Conservation (phyloP, 2,797 vertebrate genomes). For the Gymnoscopelus braueri region DNA sequence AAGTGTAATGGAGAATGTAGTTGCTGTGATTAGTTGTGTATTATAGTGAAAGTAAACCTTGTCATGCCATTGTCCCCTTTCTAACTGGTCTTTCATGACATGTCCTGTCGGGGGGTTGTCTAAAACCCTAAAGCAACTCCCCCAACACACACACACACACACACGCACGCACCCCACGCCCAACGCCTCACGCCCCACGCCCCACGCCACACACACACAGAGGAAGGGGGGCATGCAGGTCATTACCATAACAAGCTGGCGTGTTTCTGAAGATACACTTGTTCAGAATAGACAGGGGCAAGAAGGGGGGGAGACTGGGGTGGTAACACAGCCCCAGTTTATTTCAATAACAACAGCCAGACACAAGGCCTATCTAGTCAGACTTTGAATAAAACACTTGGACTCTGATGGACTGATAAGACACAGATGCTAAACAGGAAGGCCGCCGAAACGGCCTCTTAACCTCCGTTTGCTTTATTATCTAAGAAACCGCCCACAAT, state of each 20-base stretch:
- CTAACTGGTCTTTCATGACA: slow-evolving; percentile 49
- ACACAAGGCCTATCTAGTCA: slow-evolving; percentile 81
- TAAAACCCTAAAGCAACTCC: slow-evolving; percentile 55
- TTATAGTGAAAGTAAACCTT: slow-evolving; percentile 38
- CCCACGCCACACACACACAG: slow-evolving; percentile 73
- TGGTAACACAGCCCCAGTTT: slow-evolving; percentile 71
- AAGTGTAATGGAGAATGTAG: neutral
- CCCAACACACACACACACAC: slow-evolving; percentile 40
- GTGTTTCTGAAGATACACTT: slow-evolving; percentile 97
- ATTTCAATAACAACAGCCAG: slow-evolving; percentile 87
- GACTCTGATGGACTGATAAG: slow-evolving; percentile 82
- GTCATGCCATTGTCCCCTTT: slow-evolving; percentile 50
- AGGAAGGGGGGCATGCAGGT: slow-evolving; percentile 81
- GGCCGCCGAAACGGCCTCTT: slow-evolving; percentile 55
- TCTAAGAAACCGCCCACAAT: neutral
- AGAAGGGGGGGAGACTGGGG: slow-evolving; percentile 58
- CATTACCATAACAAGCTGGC: slow-evolving; percentile 94
- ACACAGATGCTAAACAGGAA: slow-evolving; percentile 76
- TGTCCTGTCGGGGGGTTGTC: slow-evolving; percentile 59
- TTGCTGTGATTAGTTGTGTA: slow-evolving; percentile 7
- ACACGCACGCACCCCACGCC: slow-evolving; percentile 5
- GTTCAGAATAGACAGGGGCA: slow-evolving; percentile 78
- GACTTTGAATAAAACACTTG: slow-evolving; percentile 83
- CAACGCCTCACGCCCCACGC: slow-evolving; percentile 33
- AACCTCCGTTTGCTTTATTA: slow-evolving; percentile 51